Base-by-base conservation (phyloP, 1,140 invertebrate genomes). In the Papilio polyxenes region DNA sequence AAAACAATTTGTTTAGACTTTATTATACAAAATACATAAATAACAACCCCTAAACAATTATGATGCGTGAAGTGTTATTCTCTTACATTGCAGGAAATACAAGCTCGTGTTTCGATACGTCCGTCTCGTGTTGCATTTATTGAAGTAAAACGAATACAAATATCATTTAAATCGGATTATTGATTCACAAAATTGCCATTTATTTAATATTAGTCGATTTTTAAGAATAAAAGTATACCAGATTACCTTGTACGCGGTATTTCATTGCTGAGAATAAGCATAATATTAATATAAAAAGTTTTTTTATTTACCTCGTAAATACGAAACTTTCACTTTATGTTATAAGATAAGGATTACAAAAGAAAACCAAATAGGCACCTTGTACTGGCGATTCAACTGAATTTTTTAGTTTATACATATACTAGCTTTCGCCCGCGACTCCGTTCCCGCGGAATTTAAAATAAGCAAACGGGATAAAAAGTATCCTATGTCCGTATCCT, bases 31-130 rank as follows among this genome's bases (percentile, higher is more conserved):
- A 31, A 62, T 62, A 17, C 8, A 65, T 31, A 31, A 15, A 65
- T 65, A 65, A 65, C 13, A 65, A 65, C 3, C 1, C 11, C 13
- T 11, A 78, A 40, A 31, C 31, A 53, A 59, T 53, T 53, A 59
- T 59, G 15, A 23, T 59, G 76, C 76, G 53, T 56, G 76, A 59
- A 23, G 31, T 31, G 40, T 8, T 49, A 51, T 53, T 53, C 15
- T 51, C 75, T n/a, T 53, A 13, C 53, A 76, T 76, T 76, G 23
- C 75, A 49, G 75, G 75, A 76, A 76, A 76, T 78, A 31, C 11
- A 49, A 59, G 23, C 49, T 78, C 51, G 53, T 53, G 51, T 78
- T 78, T 15, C 51, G 49, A 40, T 51, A 37, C 23, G 23, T 10
- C 31, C 76, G 51, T 78, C 31, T 78, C 31, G 15, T 56, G 31